Evolutionary conservation across 2,888 invertebrate genomes (phyloP), one percentile per base, ranked within the genome.

Genomic region (Lasioglossum malachurum): DNA sequence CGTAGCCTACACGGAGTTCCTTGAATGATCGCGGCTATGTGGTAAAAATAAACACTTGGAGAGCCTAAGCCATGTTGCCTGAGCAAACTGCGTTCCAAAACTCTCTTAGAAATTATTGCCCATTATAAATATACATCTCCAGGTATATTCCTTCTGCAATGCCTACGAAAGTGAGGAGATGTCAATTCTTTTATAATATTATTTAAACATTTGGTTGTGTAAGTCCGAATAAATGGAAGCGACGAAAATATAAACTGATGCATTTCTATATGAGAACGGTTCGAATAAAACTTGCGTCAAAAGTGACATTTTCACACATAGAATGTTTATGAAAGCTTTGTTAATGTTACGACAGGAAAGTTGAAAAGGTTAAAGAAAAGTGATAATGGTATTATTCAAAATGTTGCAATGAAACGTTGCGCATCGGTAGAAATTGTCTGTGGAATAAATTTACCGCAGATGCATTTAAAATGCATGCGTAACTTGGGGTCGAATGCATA

Each of bases 381-480:
- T 10, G 69, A n/a, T 10, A 46, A 31, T 12, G 19, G 53, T 14
- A 41, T 49, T 23, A 14, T 49, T 2, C 19, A 2, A 64, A 44
- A 64, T 10, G 44, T 72, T 60, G 78, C 71, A 71, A 60, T 71
- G 60, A 41, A 49, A 38, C 23, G 31, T 60, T 16, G 46, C 1
- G 16, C n/a, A 64, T 44, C 31, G 19, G 49, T 74, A 67, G 80
- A n/a, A 83, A 83, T 73, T 75, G 80, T 73, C 77, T 46, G 27
- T 19, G 75, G 72, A 74, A 90, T 84, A 86, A 89, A 89, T 89
- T 84, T 71, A 83, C 80, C 78, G 67, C 71, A 69, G 81, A 83
- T 80, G 84, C 83, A 80, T 89, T 90, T 89, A 87, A 88, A 90
- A 90, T 88, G 88, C 83, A 75, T 75, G 78, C 82, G 82, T 82